Evolutionary conservation across 2,113 vertebrate species (phyloP).

Genomic region (Plotosus lineatus): DNA sequence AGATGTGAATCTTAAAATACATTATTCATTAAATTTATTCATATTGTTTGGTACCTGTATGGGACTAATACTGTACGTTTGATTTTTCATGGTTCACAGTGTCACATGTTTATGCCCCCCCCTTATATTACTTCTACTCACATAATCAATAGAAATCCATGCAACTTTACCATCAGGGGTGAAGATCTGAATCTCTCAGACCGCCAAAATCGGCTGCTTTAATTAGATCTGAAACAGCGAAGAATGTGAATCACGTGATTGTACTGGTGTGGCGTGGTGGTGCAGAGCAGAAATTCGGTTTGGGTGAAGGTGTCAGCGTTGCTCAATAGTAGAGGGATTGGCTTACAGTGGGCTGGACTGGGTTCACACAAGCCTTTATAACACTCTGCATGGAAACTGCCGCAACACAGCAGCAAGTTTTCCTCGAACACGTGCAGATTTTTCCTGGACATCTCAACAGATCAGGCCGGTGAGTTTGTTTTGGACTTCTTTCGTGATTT

Average conservation of each 20-base stretch:
- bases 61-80: too few species aligned
- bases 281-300: constrained; percentile 58
- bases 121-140: too few species aligned
- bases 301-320: constrained; percentile 52
- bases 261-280: constrained; percentile 30
- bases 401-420: constrained; percentile 24
- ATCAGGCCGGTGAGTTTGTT: constrained; percentile 39
- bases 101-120: too few species aligned
- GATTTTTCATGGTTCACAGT: too few species aligned
- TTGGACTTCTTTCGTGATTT: neutral
- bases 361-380: constrained; percentile 66
- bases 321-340: constrained; percentile 64
- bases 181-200: neutral
- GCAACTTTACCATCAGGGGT: too few species aligned
- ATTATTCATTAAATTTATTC: too few species aligned
- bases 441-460: constrained; percentile 22
- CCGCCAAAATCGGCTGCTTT: neutral
- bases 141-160: too few species aligned
- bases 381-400: constrained; percentile 59
- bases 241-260: neutral
- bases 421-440: constrained; percentile 41
- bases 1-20: too few species aligned
- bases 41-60: too few species aligned
- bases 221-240: neutral
- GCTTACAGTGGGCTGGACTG: constrained; percentile 64